Base-by-base conservation (phyloP, 2,797 vertebrate genomes). In the Ara ararauna region DNA sequence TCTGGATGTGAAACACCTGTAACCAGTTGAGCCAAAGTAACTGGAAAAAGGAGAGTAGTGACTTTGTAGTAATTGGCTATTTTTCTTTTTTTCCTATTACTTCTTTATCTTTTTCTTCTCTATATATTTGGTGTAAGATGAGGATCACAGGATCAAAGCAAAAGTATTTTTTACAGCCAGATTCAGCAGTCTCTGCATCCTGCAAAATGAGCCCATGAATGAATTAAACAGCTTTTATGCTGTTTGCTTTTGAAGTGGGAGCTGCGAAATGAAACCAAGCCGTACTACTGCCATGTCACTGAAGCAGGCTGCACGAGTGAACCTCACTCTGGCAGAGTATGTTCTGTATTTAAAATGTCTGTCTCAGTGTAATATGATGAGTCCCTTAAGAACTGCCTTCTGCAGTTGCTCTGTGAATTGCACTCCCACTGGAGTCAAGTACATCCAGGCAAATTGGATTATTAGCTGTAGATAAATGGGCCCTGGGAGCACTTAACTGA, bases 391-490 rank as follows among this genome's bases (percentile, higher is more conserved):
- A 93, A 16, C 68, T 68, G 12, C n/a, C 74, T 89, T 79, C 74
- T 75, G 51, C n/a, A 62, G 65, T 80, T 90, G 75, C 68, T 86
- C 72, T 88, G 67, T 72, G 85, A 87, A 77, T 94, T 96, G 85
- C 17, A 4, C 70, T 96, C 75, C 92, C 60, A 44, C 38, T 88
- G 81, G 84, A 94, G 82, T 82, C 71, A 82, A 88, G 54, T 23
- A 88, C 34, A 81, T 85, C 40, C 65, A 81, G 91, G 82, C 44
- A 95, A 96, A 92, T 50, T 91, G 64, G 77, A 89, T 94, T 80
- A 85, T 90, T 94, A 95, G 68, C 85, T 87, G 50, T 53, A 96
- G 86, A 94, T 94, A 95, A 96, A 95, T 83, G 77, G 83, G 75
- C 61, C 78, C 45, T 68, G 74, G 81, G 83, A 96, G 72, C 87